These are phyloP conservation scores for Cyrtorhinus lividipennis DNA, from an alignment of 1,140 invertebrate genomes.

Conservation along the genomic window DNA sequence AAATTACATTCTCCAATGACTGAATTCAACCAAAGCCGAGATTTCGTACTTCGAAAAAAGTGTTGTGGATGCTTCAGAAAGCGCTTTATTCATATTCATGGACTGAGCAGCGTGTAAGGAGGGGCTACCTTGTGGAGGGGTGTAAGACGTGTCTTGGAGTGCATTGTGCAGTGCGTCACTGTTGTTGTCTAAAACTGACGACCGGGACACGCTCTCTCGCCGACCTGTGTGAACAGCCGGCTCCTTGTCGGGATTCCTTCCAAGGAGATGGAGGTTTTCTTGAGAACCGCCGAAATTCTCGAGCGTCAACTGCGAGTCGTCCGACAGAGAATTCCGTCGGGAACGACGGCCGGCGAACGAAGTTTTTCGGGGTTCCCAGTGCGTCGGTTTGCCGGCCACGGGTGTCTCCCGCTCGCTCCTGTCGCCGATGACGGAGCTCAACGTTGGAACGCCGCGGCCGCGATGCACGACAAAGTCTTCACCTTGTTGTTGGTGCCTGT, in stretches of 20 bases:
- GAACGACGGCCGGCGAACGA: slow-evolving; percentile 63
- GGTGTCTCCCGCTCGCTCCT: slow-evolving; percentile 34
- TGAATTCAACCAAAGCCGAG: too few species aligned
- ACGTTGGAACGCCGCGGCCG: slow-evolving; percentile 57
- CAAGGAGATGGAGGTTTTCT: slow-evolving; percentile 46
- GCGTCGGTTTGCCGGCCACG: slow-evolving; percentile 64
- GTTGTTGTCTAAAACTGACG: slow-evolving; percentile 21
- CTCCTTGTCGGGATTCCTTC: slow-evolving; percentile 63
- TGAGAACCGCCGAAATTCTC: slow-evolving; percentile 71
- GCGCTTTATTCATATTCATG: too few species aligned
- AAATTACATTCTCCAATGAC: too few species aligned
- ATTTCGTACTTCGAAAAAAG: too few species aligned
- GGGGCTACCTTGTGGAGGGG: slow-evolving; percentile 1
- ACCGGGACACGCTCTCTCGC: slow-evolving; percentile 17
- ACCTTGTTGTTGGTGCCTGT: slow-evolving; percentile 26
- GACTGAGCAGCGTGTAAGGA: too few species aligned
- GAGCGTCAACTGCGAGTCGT: slow-evolving; percentile 74
- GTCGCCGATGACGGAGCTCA: slow-evolving; percentile 49
- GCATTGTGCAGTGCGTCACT: slow-evolving; percentile 20
- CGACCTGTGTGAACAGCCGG: slow-evolving; percentile 35
- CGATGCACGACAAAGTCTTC: slow-evolving; percentile 69
- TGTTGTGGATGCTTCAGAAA: too few species aligned
- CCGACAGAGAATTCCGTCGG: slow-evolving; percentile 65
- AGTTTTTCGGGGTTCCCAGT: slow-evolving; percentile 60
- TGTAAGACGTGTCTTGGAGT: slow-evolving; percentile 18